A percentile compares a stretch with the other conserved stretches of the same genome.
These are phyloP conservation scores for Syrphus vitripennis DNA, from an alignment of 2,888 invertebrate species.

Conservation along the genomic window DNA sequence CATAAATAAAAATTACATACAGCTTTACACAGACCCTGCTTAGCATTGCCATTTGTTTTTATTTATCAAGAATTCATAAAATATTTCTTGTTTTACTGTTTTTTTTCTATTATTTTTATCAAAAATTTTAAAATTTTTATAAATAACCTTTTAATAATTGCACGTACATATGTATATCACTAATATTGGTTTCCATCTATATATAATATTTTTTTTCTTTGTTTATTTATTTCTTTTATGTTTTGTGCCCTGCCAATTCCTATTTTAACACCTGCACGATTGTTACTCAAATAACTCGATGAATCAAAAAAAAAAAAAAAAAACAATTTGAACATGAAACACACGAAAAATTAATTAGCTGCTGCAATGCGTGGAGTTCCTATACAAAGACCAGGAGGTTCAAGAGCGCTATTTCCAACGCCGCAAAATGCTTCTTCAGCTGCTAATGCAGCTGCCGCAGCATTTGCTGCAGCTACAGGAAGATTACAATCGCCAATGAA, in stretches of 20 bases:
- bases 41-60: constrained; percentile 57
- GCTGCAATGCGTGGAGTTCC: constrained; percentile 92
- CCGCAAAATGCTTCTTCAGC: constrained; percentile 82
- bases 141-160: constrained; percentile 72
- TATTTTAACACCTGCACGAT: constrained; percentile 67
- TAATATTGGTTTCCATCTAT: constrained; percentile 75
- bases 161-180: constrained; percentile 77
- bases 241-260: constrained; percentile 46
- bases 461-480: constrained; percentile 84
- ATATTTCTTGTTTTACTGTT: neutral
- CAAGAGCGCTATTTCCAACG: constrained; percentile 76
- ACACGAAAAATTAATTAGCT: constrained; percentile 77
- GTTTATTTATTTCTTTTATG: constrained; percentile 77
- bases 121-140: neutral
- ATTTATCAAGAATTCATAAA: neutral
- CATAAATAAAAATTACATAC: neutral
- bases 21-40: constrained; percentile 25
- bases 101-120: neutral
- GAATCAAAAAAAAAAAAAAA: constrained; percentile 52
- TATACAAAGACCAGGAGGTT: constrained; percentile 86
- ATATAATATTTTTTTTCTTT: constrained; percentile 77
- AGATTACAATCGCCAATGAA: constrained; percentile 83
- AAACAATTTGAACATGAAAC: constrained; percentile 32
- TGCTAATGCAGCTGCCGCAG: constrained; percentile 83
- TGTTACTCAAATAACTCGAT: constrained; percentile 62